These are phyloP conservation scores for Platycnemis pennipes DNA, from an alignment of 2,888 invertebrate genomes.

Conservation along the genomic window DNA sequence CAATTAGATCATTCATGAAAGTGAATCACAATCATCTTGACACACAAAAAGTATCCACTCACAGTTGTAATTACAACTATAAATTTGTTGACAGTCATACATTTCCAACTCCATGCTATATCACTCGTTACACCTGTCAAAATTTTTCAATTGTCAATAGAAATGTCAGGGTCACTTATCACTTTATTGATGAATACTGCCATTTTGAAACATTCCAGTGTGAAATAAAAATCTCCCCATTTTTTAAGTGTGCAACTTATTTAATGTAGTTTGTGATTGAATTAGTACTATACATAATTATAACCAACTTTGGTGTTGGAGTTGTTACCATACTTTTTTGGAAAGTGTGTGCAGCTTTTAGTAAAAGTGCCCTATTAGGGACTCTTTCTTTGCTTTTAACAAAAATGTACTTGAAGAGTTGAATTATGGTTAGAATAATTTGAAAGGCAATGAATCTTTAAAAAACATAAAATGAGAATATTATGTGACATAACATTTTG, in stretches of 20 bases:
- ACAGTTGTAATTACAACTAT: constrained; percentile 52
- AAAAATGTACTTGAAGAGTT: too few relatives aligned
- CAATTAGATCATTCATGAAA: constrained; percentile 37
- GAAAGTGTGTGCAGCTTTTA: neutral
- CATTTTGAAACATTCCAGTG: neutral
- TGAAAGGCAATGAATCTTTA: too few relatives aligned
- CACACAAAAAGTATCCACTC: constrained; percentile 53
- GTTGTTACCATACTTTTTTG: neutral
- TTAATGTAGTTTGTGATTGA: neutral
- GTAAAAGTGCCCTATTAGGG: neutral
- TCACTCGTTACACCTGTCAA: neutral
- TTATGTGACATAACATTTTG: too few relatives aligned
- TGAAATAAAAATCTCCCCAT: neutral
- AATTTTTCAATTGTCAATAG: neutral
- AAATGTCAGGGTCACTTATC: neutral
- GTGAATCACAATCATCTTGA: constrained; percentile 55
- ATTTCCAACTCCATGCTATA: constrained; percentile 62
- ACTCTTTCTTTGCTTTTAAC: neutral
- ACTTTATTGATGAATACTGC: neutral
- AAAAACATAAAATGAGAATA: too few relatives aligned
- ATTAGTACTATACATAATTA: neutral
- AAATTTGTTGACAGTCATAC: neutral
- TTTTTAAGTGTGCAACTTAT: neutral
- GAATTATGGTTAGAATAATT: too few relatives aligned
- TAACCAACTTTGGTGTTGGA: neutral